Evolutionary conservation across 2,888 invertebrate genomes (phyloP), one percentile per base, ranked within the genome.

Genomic region (Caenorhabditis parvicauda): DNA sequence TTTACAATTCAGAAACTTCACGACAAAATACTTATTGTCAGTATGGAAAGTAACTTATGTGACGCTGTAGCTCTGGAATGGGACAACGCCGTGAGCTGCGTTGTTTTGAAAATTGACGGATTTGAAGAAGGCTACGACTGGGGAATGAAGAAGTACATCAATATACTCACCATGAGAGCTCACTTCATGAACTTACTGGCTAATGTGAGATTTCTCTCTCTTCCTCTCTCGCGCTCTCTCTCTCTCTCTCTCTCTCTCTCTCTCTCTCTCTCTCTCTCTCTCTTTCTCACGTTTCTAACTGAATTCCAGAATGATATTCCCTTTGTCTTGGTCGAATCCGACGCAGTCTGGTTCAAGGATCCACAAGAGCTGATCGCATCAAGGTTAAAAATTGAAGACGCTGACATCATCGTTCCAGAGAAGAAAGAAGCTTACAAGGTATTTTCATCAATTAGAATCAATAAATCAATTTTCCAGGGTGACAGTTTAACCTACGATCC

Each of bases 301-400:
- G n/a, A 19, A 14, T 48, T 48, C 22, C 47, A 67, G 63, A 22
- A 46, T 39, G 52, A 60, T 19, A 49, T 75, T n/a, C 57, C 71
- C 3, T 74, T 70, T 43, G 72, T 77, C 5, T 52, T 79, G 3
- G 68, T 79, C 54, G 79, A 79, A 44, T 66, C 77, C 3, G 79
- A 79, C 46, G 67, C 79, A 0, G 49, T 76, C 14, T 79, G 79
- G 79, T 67, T 79, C 27, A 57, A 56, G 28, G 70, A 78, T 51
- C 79, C 79, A 1, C 29, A 60, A 4, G 19, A 41, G 4, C 42
- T 70, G 9, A 74, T 75, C 43, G 35, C 35, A 2, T 61, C 70
- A 44, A 45, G 61, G 41, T 59, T 47, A 2, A 27, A 50, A 19
- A 46, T 64, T n/a, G 76, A 75, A 12, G 74, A 75, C 45, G 72